Percentiles rank a stretch among this genome's conserved stretches.
Conservation (phyloP, 2,797 vertebrate species). For the Chaetophractus vellerosus region DNA sequence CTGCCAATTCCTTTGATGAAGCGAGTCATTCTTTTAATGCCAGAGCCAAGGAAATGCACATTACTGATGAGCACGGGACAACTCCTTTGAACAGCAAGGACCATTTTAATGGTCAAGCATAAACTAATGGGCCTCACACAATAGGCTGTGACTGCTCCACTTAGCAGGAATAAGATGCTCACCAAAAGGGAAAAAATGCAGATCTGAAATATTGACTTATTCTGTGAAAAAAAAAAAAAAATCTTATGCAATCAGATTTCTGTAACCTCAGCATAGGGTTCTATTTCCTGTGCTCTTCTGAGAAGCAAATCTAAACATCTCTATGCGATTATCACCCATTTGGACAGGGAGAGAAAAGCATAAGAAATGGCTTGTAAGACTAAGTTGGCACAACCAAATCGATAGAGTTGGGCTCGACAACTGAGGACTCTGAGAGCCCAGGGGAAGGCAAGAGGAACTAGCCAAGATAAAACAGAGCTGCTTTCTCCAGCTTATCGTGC, state of each 20-base stretch:
- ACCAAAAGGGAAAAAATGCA: neutral
- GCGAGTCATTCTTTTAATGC: constrained; percentile 31
- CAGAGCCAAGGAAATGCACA: constrained; percentile 39
- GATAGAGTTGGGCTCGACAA: neutral
- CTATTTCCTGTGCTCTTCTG: neutral
- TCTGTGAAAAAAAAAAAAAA: constrained; percentile 1
- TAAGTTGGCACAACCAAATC: neutral
- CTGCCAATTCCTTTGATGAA: constrained; percentile 63
- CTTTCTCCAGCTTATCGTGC: constrained; percentile 16
- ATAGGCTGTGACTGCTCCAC: neutral
- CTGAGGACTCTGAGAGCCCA: neutral
- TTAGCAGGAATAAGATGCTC: neutral
- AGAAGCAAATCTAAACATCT: neutral
- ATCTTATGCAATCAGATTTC: neutral
- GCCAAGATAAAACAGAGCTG: rapidly evolving
- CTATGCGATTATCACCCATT: neutral
- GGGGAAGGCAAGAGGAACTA: neutral
- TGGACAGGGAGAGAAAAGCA: neutral
- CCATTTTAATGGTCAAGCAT: constrained; percentile 55
- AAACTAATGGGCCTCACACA: neutral
- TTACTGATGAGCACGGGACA: neutral
- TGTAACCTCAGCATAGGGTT: neutral
- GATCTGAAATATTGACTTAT: neutral
- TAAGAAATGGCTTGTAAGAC: neutral
- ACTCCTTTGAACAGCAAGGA: constrained; percentile 44